Conservation (phyloP, 2,888 invertebrate genomes). For the Enchytraeus crypticus region DNA sequence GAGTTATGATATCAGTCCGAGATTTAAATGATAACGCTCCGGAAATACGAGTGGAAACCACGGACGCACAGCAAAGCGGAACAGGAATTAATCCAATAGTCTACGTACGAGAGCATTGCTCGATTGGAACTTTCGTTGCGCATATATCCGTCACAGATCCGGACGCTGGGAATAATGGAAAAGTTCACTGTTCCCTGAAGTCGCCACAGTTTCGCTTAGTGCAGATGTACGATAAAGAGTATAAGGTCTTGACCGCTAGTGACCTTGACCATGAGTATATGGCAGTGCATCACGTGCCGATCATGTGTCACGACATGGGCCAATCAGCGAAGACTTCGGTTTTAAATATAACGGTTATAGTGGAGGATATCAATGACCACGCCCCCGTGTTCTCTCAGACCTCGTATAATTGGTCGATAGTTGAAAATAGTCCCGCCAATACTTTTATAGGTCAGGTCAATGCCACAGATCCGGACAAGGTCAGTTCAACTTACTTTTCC, state of each 20-base stretch:
- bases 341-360: constrained; percentile 8
- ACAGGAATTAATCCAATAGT: background rate
- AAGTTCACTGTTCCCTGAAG: constrained; percentile 28
- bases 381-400: constrained; percentile 12
- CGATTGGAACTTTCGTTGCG: constrained; percentile 25
- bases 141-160: constrained; percentile 14
- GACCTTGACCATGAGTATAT: constrained; percentile 15
- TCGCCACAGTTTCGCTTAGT: constrained; percentile 37
- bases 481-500: background rate
- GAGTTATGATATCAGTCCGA: constrained; percentile 50
- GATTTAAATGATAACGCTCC: constrained; percentile 82
- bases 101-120: constrained; percentile 2
- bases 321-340: constrained; percentile 4
- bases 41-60: constrained; percentile 66
- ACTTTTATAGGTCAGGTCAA: constrained; percentile 13
- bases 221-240: constrained; percentile 13
- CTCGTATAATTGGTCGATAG: constrained; percentile 12
- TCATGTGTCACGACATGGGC: constrained; percentile 15
- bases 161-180: constrained; percentile 18
- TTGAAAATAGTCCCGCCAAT: constrained; percentile 13
- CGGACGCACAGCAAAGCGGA: constrained; percentile 1
- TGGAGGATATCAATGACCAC: constrained; percentile 18
- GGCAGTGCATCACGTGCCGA: constrained; percentile 11
- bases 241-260: constrained; percentile 12
- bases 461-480: constrained; percentile 17